Percentiles rank a stretch among this genome's conserved stretches.
Conservation (phyloP, 2,113 vertebrate species). For the Galemys pyrenaicus region DNA sequence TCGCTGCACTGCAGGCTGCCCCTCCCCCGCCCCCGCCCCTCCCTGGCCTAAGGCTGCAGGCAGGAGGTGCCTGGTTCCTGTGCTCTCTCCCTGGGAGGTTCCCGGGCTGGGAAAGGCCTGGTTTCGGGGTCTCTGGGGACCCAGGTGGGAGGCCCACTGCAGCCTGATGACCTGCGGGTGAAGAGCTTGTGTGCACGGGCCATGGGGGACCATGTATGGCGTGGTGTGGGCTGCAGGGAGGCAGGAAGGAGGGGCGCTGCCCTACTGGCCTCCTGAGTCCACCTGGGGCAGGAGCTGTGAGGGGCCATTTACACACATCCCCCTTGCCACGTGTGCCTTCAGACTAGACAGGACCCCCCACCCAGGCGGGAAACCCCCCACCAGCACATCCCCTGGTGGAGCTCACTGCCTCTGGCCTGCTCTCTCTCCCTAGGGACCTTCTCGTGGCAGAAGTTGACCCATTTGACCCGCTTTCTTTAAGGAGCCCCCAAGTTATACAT, state of each 20-base stretch:
- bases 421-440: not conserved
- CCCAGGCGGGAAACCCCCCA: rapidly evolving
- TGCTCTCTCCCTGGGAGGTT: not conserved
- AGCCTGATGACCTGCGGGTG: rapidly evolving
- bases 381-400: rapidly evolving
- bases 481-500: not conserved
- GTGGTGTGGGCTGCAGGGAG: rapidly evolving
- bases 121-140: not conserved
- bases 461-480: not conserved
- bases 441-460: not conserved
- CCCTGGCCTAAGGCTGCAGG: not conserved
- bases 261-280: not conserved
- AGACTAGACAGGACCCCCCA: not conserved
- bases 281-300: too few species aligned
- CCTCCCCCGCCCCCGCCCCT: not conserved
- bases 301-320: not conserved
- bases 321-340: rapidly evolving
- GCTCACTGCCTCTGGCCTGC: too few species aligned
- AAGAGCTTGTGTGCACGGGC: not conserved
- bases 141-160: not conserved
- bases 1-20: rapidly evolving
- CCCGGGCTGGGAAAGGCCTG: not conserved
- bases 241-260: rapidly evolving
- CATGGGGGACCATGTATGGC: not conserved
- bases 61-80: rapidly evolving